Conservation (phyloP, 2,888 invertebrate species). For the Heliconius hortense region DNA sequence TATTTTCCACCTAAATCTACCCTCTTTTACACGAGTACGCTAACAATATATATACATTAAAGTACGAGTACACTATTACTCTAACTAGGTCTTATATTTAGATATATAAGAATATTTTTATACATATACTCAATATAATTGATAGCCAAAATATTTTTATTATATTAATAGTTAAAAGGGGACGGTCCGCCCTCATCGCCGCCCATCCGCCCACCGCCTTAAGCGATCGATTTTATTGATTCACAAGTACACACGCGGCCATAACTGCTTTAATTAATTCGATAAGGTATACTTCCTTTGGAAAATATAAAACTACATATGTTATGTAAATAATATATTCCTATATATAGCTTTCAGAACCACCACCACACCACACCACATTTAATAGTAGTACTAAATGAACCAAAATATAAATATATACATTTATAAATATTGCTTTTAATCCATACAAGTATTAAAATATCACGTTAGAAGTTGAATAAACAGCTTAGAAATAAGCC, state of each 20-base stretch:
- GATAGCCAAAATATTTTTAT: slow-evolving; percentile 14
- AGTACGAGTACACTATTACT: not conserved
- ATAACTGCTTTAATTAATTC: slow-evolving; percentile 11
- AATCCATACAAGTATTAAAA: no score
- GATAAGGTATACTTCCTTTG: no score
- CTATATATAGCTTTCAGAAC: not conserved
- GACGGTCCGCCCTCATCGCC: slow-evolving; percentile 57
- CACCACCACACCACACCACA: no score
- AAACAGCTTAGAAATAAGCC: no score
- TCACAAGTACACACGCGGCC: slow-evolving; percentile 46
- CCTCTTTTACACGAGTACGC: no score
- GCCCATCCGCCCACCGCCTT: slow-evolving; percentile 60
- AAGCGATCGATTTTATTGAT: slow-evolving; percentile 41
- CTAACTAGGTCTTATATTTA: not conserved
- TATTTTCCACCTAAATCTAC: no score
- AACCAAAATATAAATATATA: no score
- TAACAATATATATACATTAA: not conserved
- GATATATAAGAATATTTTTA: not conserved
- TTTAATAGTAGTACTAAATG: no score
- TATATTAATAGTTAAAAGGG: slow-evolving; percentile 31
- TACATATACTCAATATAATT: not conserved
- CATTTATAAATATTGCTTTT: no score
- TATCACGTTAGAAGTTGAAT: no score
- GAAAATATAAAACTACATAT: not conserved
- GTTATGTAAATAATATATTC: not conserved